phyloP scores from a whole-genome alignment of 2,113 vertebrate genomes.

The Myxocyprinus asiaticus region DNA sequence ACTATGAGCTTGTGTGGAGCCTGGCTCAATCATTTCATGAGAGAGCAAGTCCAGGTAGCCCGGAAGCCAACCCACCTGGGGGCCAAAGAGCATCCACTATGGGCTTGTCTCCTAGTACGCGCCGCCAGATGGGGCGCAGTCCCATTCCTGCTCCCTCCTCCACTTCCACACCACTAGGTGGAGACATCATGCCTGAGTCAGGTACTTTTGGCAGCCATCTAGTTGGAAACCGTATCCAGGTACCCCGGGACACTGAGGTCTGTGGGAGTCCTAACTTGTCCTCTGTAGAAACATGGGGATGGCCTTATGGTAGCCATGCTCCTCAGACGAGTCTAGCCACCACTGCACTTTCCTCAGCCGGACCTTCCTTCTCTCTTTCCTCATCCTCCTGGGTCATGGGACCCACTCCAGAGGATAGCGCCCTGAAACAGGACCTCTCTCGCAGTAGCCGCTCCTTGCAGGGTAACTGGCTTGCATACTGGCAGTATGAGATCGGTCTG shows the following conservation, averaged over 20 bases:
- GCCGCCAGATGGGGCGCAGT: slow-evolving; percentile 56
- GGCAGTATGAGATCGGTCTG: slow-evolving; percentile 96
- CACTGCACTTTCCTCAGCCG: slow-evolving; percentile 60
- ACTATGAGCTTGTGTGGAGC: slow-evolving; percentile 85
- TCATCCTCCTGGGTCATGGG: slow-evolving; percentile 68
- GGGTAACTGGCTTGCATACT: slow-evolving; percentile 98
- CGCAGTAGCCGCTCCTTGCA: slow-evolving; percentile 86
- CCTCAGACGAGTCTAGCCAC: slow-evolving; percentile 56
- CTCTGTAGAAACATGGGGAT: slow-evolving; percentile 68
- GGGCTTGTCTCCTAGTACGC: slow-evolving; percentile 55
- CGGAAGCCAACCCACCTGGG: slow-evolving; percentile 55
- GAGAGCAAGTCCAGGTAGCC: slow-evolving; percentile 73
- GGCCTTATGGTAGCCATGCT: slow-evolving; percentile 54
- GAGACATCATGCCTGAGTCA: slow-evolving; percentile 80
- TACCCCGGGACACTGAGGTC: slow-evolving; percentile 75
- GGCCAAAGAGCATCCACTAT: slow-evolving; percentile 56
- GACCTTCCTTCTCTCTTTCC: slow-evolving; percentile 62
- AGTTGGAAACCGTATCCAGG: slow-evolving; percentile 95
- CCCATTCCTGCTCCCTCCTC: slow-evolving; percentile 65
- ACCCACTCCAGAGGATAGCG: slow-evolving; percentile 74
- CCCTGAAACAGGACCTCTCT: slow-evolving; percentile 88
- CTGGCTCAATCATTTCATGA: slow-evolving; percentile 84
- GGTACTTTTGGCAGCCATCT: slow-evolving; percentile 94
- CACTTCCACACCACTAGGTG: slow-evolving; percentile 58
- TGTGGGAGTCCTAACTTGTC: slow-evolving; percentile 60